Base-by-base conservation (phyloP, 2,797 vertebrate genomes). In the Sebastolobus alascanus region DNA sequence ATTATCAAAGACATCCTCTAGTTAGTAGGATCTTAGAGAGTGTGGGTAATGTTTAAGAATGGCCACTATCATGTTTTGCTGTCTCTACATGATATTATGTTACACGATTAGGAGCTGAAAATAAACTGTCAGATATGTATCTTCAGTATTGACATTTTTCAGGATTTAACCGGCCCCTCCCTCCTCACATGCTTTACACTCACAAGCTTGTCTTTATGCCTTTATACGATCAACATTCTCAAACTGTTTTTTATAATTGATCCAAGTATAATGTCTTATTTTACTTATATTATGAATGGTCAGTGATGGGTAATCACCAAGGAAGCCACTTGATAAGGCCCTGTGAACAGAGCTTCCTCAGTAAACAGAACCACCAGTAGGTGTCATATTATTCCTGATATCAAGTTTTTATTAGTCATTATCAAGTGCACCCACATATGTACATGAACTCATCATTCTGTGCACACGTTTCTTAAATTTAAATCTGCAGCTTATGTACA, bases 31-130 rank as follows among this genome's bases (percentile, higher is more conserved):
- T 43, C 0, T 18, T 14, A 5, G 13, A 1, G 43, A 20, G 55
- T n/a, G 58, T 54, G 40, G 2, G 18, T 12, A 10, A n/a, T 29
- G 33, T 38, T 74, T 69, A 27, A 59, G 25, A 80, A 59, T 73
- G 63, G 67, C 68, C 66, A n/a, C 79, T 6, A 61, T 73, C 50
- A 29, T n/a, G 18, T 84, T 79, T 75, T 74, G 59, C 73, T 52
- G 72, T 25, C 35, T 11, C 38, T 64, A 29, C 75, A 8, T 35
- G 31, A 74, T 74, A 68, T 65, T 50, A 61, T 18, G 61, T 69
- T 77, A 79, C 50, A 50, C 0, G 33, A 81, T 68, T 37, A 56
- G 22, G 3, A 55, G 68, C 80, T 83, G n/a, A 65, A 79, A 89
- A 83, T 79, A 79, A 73, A 73, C 13, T 14, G 13, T 54, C 38